phyloP scores from a whole-genome alignment of 2,797 vertebrate genomes.

The Gastrophryne carolinensis region DNA sequence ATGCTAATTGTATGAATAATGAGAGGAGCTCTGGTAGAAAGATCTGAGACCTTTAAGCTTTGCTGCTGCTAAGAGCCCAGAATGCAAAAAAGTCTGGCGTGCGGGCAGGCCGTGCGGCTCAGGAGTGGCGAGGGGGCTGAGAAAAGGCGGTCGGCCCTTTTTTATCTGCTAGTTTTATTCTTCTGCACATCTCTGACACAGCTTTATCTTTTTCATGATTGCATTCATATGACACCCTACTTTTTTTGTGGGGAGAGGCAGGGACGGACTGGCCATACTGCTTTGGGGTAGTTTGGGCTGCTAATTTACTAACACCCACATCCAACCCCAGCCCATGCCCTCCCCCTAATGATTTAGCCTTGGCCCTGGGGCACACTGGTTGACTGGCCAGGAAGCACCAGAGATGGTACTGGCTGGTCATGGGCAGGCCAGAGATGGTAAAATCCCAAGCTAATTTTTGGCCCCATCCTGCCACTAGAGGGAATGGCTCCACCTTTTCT shows the following conservation, averaged over 20 bases:
- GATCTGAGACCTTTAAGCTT: constrained; percentile 55
- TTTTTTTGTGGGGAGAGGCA: background rate
- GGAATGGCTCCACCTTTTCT: too few relatives aligned
- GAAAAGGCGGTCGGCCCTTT: background rate
- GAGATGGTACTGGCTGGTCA: too few relatives aligned
- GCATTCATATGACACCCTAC: background rate
- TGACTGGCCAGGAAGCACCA: too few relatives aligned
- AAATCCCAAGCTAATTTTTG: too few relatives aligned
- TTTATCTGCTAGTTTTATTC: background rate
- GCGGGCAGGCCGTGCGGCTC: background rate
- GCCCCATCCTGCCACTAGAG: too few relatives aligned
- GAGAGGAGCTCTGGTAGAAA: constrained; percentile 61
- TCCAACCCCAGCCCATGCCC: too few relatives aligned
- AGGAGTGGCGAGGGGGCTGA: background rate
- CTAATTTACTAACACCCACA: too few relatives aligned
- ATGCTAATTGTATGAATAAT: constrained; percentile 65
- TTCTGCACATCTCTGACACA: background rate
- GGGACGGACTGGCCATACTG: too few relatives aligned
- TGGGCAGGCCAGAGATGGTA: too few relatives aligned
- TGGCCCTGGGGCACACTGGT: too few relatives aligned
- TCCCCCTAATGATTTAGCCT: too few relatives aligned
- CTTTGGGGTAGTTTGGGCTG: too few relatives aligned
- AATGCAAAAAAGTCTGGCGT: constrained; percentile 62
- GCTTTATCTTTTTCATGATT: background rate
- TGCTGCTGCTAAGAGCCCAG: constrained; percentile 49